Conservation (phyloP, 2,888 invertebrate genomes). For the Mesochorus sp. region DNA sequence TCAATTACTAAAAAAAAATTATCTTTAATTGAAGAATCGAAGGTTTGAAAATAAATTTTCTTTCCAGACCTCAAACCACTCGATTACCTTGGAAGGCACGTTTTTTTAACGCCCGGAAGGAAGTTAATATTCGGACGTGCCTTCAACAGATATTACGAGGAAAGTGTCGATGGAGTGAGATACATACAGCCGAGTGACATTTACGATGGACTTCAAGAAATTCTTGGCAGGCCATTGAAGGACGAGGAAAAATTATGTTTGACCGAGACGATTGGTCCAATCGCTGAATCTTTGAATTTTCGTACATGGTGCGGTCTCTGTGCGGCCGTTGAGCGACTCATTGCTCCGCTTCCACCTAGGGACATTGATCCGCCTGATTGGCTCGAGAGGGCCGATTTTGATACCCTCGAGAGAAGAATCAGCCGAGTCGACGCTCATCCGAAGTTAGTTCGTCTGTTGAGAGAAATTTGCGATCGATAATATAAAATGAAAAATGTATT, state of each 20-base stretch:
- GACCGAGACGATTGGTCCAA: conserved; percentile 82
- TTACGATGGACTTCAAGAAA: conserved; percentile 81
- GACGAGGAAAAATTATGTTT: conserved; percentile 83
- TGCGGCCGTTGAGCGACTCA: conserved; percentile 89
- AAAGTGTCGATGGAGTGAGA: conserved; percentile 70
- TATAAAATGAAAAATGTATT: conserved; percentile 32
- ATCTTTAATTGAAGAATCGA: too few relatives aligned
- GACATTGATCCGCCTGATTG: conserved; percentile 85
- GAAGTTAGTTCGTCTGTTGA: conserved; percentile 70
- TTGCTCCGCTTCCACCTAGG: conserved; percentile 84
- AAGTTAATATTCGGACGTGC: conserved; percentile 74
- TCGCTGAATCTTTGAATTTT: conserved; percentile 85
- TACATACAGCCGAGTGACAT: conserved; percentile 68
- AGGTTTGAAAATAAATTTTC: conserved; percentile 52
- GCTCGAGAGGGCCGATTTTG: conserved; percentile 78
- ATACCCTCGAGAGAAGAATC: conserved; percentile 74
- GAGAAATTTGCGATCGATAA: conserved; percentile 70
- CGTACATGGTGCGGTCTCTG: conserved; percentile 91
- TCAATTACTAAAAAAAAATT: not conserved
- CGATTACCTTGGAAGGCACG: conserved; percentile 88
- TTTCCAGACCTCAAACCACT: conserved; percentile 87
- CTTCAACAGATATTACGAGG: conserved; percentile 73
- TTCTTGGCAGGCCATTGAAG: conserved; percentile 86
- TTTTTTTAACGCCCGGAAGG: conserved; percentile 78
- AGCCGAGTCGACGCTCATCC: conserved; percentile 60